Percentiles rank a stretch among this genome's conserved stretches.
Conservation (phyloP, 2,797 vertebrate genomes). For the Acridotheres tristis region DNA sequence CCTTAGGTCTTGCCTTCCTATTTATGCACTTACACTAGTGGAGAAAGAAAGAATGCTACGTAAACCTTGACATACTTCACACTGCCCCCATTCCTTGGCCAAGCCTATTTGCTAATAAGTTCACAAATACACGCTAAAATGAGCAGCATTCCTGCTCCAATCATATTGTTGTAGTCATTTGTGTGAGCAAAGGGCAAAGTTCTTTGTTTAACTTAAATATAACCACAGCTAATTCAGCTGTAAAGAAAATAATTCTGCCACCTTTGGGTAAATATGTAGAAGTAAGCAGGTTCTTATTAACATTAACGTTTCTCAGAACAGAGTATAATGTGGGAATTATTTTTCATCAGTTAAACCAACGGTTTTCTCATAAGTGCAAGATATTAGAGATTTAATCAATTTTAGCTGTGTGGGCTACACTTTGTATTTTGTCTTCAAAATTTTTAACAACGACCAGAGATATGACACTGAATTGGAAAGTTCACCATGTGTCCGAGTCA, state of each 20-base stretch:
- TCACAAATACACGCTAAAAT: background rate
- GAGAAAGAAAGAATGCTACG: rapidly evolving
- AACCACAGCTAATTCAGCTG: background rate
- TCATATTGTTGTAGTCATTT: background rate
- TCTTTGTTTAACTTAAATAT: background rate
- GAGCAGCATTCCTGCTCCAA: background rate
- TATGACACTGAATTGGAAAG: background rate
- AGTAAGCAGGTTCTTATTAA: background rate
- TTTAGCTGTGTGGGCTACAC: background rate
- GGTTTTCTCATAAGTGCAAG: background rate
- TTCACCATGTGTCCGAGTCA: background rate
- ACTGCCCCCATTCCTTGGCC: background rate
- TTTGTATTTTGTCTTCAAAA: background rate
- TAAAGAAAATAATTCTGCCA: background rate
- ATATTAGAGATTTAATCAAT: background rate
- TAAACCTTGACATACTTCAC: background rate
- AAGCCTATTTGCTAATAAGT: background rate
- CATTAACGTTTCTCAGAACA: background rate
- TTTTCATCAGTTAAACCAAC: background rate
- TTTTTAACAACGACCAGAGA: background rate
- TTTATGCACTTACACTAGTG: background rate
- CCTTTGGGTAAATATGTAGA: background rate
- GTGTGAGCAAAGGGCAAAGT: background rate
- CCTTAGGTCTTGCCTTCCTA: background rate
- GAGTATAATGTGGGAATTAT: background rate